Base-by-base conservation (phyloP, 2,888 invertebrate species). In the Microdon myrmicae region DNA sequence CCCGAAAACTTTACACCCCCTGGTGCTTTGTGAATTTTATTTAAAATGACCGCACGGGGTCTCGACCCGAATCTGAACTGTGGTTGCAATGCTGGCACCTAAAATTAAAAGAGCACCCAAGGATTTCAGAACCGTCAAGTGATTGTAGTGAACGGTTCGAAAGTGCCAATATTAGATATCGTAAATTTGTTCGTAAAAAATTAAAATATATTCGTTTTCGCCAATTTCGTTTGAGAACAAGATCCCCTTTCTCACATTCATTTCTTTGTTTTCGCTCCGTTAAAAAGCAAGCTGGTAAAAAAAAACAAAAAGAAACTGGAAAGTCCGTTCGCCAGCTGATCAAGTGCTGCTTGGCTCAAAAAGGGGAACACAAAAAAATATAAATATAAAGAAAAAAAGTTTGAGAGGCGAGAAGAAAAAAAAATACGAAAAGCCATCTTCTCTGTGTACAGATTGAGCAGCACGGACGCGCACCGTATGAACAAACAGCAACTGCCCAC, bases 21-120 rank as follows among this genome's bases (percentile, higher is more conserved):
- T 34, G 20, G 5, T 12, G 19, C 6, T 34, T 32, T 41, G 49
- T 28, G 49, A 31, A 43, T 47, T 43, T 28, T 28, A 29, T 10
- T 64, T 32, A 64, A 58, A 64, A 64, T 64, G 64, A 41, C 41
- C 16, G 26, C 38, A 47, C 41, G 53, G 43, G 53, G 29, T 14
- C 22, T 41, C 41, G 32, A 44, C 14, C 45, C 28, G 35, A 45
- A 13, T 44, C 39, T 20, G 28, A 45, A 41, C 53, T 39, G 29
- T 51, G 56, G 47, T 47, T 47, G 51, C 51, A 49, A 58, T 58
- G 58, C 51, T 64, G 64, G 64, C 47, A 51, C 56, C 58, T 64
- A 41, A 64, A 64, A 58, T 58, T 43, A 64, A 64, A 64, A 53
- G 35, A 47, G 45, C 14, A 34, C n/a, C n/a, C n/a, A 51, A 58